Evolutionary conservation across 2,888 invertebrate species (phyloP).

Genomic region (Chymomyza fuscimana): DNA sequence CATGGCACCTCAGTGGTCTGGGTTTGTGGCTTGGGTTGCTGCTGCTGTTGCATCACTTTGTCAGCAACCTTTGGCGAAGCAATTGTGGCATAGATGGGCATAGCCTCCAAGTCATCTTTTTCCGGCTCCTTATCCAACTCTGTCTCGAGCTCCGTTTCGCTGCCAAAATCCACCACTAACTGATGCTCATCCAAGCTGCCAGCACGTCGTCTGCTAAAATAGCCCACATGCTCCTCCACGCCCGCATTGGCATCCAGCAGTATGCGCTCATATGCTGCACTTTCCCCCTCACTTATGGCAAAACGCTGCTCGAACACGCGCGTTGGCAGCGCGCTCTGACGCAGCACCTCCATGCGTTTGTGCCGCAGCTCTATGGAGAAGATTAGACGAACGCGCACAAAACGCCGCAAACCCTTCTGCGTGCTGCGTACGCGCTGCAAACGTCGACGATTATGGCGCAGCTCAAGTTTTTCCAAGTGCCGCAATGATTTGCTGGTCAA

Average conservation of each 20-base stretch:
- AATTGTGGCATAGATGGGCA: constrained; percentile 52
- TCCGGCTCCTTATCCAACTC: constrained; percentile 10
- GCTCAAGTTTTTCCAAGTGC: constrained; percentile 74
- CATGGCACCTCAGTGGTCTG: constrained; percentile 71
- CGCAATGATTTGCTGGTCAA: constrained; percentile 57
- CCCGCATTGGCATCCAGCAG: constrained; percentile 65
- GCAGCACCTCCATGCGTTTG: constrained; percentile 77
- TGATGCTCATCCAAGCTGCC: constrained; percentile 36
- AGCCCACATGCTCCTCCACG: constrained; percentile 76
- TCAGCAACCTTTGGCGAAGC: neutral
- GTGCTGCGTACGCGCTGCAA: constrained; percentile 76
- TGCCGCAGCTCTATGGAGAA: constrained; percentile 84
- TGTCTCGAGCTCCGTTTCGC: constrained; percentile 52
- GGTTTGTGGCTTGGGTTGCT: constrained; percentile 10
- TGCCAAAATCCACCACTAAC: constrained; percentile 62
- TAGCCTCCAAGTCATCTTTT: constrained; percentile 33
- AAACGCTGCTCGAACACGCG: constrained; percentile 75
- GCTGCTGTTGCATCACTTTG: constrained; percentile 1
- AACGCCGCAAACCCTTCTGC: constrained; percentile 77
- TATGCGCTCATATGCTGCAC: constrained; percentile 72
- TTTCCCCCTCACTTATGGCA: constrained; percentile 63
- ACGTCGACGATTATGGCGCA: constrained; percentile 75
- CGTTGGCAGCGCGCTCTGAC: constrained; percentile 67
- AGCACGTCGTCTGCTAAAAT: constrained; percentile 62
- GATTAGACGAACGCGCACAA: constrained; percentile 85